Evolutionary conservation across 2,797 vertebrate species (phyloP).

Genomic region (Gymnodraco acuticeps): DNA sequence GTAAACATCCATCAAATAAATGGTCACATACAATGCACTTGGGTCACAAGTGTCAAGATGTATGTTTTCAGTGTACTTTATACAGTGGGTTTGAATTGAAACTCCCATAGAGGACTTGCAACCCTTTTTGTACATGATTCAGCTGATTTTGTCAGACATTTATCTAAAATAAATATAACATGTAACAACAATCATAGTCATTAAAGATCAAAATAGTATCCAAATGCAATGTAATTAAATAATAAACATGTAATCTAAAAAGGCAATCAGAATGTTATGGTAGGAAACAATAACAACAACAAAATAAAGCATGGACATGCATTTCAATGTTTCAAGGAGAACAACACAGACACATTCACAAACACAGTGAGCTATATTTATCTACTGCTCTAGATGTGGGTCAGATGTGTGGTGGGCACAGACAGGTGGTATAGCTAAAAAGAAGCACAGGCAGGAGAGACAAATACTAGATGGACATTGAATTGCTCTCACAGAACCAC

Average conservation of each 20-base stretch:
- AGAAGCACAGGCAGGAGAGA: constrained; percentile 66
- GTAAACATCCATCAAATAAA: neutral
- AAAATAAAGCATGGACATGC: constrained; percentile 56
- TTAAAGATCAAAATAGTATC: constrained; percentile 6
- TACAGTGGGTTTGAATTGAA: constrained; percentile 12
- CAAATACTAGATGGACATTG: constrained; percentile 70
- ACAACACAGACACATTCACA: constrained; percentile 70
- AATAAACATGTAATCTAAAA: constrained; percentile 4
- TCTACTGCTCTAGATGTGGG: constrained; percentile 75
- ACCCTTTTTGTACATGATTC: neutral
- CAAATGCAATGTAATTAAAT: constrained; percentile 25
- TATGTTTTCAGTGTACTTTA: neutral
- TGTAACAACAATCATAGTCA: constrained; percentile 9
- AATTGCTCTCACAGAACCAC: constrained; percentile 77
- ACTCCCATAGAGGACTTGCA: neutral
- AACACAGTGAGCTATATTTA: constrained; percentile 74
- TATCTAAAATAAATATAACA: neutral
- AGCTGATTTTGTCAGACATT: neutral
- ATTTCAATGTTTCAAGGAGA: constrained; percentile 67
- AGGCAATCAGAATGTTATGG: constrained; percentile 12
- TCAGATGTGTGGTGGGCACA: constrained; percentile 79
- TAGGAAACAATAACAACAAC: constrained; percentile 31
- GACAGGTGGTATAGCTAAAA: constrained; percentile 76
- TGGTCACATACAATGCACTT: neutral
- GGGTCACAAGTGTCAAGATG: neutral